Conservation (phyloP, 2,888 invertebrate genomes). For the Enchytraeus crypticus region DNA sequence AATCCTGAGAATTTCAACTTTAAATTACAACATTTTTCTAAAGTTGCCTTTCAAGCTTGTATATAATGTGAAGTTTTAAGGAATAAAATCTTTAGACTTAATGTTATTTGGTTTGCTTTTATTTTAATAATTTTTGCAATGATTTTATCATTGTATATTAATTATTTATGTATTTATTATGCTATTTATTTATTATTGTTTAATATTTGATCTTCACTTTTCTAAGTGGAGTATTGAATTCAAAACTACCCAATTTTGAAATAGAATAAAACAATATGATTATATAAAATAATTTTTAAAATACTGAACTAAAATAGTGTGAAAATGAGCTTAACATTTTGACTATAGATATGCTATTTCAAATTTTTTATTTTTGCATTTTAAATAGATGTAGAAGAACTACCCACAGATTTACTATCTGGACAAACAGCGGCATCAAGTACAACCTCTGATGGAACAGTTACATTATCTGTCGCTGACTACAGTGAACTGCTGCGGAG, state of each 20-base stretch:
- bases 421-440: background rate
- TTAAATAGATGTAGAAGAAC: slow-evolving; percentile 12
- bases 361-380: background rate
- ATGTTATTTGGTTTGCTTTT: too few species aligned
- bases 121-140: background rate
- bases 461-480: slow-evolving; percentile 1
- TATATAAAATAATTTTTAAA: too few species aligned
- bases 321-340: too few species aligned
- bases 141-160: background rate
- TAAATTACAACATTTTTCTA: background rate
- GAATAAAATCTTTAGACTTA: too few species aligned
- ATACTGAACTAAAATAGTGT: too few species aligned
- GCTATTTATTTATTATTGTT: background rate
- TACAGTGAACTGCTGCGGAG: slow-evolving; percentile 8
- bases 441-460: background rate
- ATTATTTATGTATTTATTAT: background rate
- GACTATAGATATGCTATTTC: too few species aligned
- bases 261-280: too few species aligned
- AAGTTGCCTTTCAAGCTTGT: background rate
- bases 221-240: too few species aligned
- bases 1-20: background rate
- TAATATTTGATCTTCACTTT: too few species aligned
- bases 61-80: too few species aligned
- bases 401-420: background rate
- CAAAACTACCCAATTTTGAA: too few species aligned